Base-by-base conservation (phyloP, 1,140 invertebrate genomes). In the Drosophila orosa region DNA sequence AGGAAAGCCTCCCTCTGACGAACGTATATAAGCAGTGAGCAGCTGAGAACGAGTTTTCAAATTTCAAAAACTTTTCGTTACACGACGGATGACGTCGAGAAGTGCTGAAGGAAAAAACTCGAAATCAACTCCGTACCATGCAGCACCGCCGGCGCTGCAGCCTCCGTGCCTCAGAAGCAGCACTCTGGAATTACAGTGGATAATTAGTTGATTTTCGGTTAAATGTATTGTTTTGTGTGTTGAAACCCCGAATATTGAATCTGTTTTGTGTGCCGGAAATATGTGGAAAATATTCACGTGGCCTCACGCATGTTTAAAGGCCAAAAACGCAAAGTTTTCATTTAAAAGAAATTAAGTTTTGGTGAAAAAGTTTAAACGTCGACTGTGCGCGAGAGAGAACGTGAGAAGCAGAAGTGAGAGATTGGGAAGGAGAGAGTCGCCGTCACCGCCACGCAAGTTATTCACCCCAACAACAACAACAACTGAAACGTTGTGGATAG, bases 381-480 rank as follows among this genome's bases (percentile, higher is more conserved):
- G 62, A 25, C 27, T 35, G 62, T 44, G 78, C 56, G 60, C 31
- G 54, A 45, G 65, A 33, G 66, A 47, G 74, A 59, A 44, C 62
- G 50, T 39, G 59, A 63, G 63, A 55, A 31, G 48, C 61, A 61
- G 75, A 54, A 80, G 72, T 60, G 60, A 71, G 68, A 61, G 61
- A 74, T 61, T 42, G 68, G 73, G 80, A 44, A 58, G 62, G 82
- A 78, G 81, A 86, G 82, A 83, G 74, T 72, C 78, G 78, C 81
- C 82, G 83, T 74, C 83, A 83, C 83, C 82, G 83, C 78, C 83
- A 83, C 83, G 83, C 66, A 86, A 86, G 83, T 86, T 86, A 86
- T 86, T 86, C 83, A 86, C 83, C 83, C 83, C 83, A 79, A 86
- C 82, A 86, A 85, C 82, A 85, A 85, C 83, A 75, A 79, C 76